Evolutionary conservation across 2,888 invertebrate species (phyloP), one percentile per base, ranked within the genome.

Genomic region (Anarsia innoxiella): DNA sequence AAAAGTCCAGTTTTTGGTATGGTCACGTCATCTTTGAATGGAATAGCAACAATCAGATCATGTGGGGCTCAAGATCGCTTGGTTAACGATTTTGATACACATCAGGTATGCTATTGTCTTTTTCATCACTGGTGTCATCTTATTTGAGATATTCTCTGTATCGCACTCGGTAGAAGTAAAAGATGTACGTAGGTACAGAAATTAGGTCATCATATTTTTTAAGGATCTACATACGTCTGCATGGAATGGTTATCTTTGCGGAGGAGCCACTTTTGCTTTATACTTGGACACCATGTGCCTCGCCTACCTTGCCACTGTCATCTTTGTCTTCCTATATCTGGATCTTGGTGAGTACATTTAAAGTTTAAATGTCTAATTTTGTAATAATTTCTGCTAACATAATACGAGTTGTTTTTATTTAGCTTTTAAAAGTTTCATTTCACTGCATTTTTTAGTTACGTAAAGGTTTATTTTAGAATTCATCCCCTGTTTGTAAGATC

Each of bases 1-100:
- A 88, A 92, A 45, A 93, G 93, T 55, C 94, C 94, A 0, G 90
- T 94, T 0, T 94, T 92, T 56, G 89, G 92, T 1, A 91, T 93
- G 73, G 83, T 94, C 12, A 90, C 90, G 33, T 90, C 92, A 10
- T 90, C 92, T 0, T 75, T 94, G 1, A 88, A 88, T 50, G 94
- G 94, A 1, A 86, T 94, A 11, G 82, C 90, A 1, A 93, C 93
- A 0, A 91, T 94, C 30, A 79, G 94, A 51, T 91, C 93, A 0
- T 89, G 90, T 35, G 79, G 86, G 10, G 90, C 89, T 1, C 88
- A 93, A 59, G 56, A 84, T 0, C 86, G 89, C 44, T 87, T 93
- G 23, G 86, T 88, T 29, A 58, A 73, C 2, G 88, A 90, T 31
- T 91, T 91, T 53, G 89, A 89, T 53, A 57, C 57, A 1, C 73